phyloP scores from a whole-genome alignment of 2,797 vertebrate genomes.

The Tolypeutes matacus region DNA sequence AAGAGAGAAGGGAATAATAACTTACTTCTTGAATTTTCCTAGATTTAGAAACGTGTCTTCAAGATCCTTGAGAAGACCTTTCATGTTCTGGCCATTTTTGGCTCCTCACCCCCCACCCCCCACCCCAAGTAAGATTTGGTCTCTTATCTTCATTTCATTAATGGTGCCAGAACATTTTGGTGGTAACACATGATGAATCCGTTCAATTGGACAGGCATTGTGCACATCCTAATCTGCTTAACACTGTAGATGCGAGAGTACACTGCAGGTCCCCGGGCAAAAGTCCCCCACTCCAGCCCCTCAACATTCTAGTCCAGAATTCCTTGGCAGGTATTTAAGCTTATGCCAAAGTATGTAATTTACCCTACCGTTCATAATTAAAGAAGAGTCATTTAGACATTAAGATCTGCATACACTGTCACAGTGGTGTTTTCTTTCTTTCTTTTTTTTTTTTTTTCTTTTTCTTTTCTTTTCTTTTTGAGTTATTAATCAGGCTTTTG shows the following conservation, averaged over 20 bases:
- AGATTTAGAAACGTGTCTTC: not conserved
- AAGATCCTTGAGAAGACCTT: not conserved
- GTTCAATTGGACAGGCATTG: not conserved
- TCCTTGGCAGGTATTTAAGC: not conserved
- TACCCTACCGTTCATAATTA: not conserved
- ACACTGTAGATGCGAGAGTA: not conserved
- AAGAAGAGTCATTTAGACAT: not conserved
- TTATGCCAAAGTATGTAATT: not conserved
- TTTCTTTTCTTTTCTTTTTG: not conserved
- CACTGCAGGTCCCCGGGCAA: accelerated
- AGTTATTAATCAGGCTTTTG: not conserved
- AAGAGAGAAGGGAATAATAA: not conserved
- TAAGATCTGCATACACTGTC: not conserved
- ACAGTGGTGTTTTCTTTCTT: accelerated
- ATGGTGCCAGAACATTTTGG: not conserved
- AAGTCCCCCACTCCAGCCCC: accelerated
- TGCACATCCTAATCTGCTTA: not conserved
- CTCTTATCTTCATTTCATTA: not conserved
- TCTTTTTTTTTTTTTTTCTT: too few relatives aligned
- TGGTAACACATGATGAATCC: not conserved
- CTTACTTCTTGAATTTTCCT: not conserved
- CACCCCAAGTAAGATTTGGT: not conserved
- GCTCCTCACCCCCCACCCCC: accelerated
- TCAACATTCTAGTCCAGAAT: not conserved
- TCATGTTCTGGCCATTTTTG: not conserved